Percentiles rank a stretch among this genome's conserved stretches.
Conservation (phyloP, 2,797 vertebrate genomes). For the Microctenopoma stevenorrisi region DNA sequence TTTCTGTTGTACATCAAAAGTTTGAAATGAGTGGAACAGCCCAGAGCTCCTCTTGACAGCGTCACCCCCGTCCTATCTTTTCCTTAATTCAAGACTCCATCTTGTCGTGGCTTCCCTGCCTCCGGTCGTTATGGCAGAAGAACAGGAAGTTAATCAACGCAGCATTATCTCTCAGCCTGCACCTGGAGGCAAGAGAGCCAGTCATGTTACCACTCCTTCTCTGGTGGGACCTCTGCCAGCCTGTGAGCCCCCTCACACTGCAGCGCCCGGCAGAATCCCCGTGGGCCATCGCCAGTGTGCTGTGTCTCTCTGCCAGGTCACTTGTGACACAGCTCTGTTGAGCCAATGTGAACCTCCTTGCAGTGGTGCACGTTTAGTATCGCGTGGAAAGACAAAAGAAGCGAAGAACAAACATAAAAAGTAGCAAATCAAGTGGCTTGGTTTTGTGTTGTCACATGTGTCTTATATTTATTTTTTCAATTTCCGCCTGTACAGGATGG, state of each 20-base stretch:
- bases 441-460: constrained; percentile 13
- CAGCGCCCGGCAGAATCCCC: constrained; percentile 65
- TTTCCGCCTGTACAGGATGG: constrained; percentile 13
- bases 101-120: constrained; percentile 69
- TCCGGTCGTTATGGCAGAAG: constrained; percentile 77
- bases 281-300: constrained; percentile 56
- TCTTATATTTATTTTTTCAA: constrained; percentile 33
- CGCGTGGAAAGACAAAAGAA: constrained; percentile 7
- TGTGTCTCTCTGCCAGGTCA: constrained; percentile 70
- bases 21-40: constrained; percentile 40
- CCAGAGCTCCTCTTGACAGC: constrained; percentile 50
- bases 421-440: background rate
- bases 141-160: constrained; percentile 80
- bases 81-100: constrained; percentile 68
- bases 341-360: constrained; percentile 49
- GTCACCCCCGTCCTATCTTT: constrained; percentile 55
- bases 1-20: constrained; percentile 19
- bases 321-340: constrained; percentile 56
- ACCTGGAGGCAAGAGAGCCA: constrained; percentile 78
- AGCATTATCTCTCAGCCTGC: constrained; percentile 78
- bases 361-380: constrained; percentile 34
- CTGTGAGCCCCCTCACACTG: constrained; percentile 67
- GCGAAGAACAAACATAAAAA: background rate
- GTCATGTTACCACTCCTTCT: constrained; percentile 56
- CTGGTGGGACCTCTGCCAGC: constrained; percentile 72